Conservation (phyloP, 2,113 vertebrate genomes). For the Campylorhamphus procurvoides region DNA sequence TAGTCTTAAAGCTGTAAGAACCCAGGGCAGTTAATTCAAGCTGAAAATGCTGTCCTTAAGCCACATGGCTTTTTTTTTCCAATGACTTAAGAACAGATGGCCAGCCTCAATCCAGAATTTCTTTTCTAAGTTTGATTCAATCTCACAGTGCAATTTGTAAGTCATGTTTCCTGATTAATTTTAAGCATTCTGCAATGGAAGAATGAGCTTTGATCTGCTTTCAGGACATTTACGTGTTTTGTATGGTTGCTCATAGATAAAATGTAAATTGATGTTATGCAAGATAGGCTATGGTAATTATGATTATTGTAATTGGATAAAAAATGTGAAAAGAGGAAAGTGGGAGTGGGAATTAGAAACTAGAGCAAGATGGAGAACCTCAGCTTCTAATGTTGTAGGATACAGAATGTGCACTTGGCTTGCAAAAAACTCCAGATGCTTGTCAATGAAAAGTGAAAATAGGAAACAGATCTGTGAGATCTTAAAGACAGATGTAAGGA, state of each 20-base stretch:
- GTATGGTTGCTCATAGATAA: background rate
- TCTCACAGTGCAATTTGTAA: background rate
- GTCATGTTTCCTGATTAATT: background rate
- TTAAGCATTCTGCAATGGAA: constrained; percentile 11
- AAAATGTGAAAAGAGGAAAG: constrained; percentile 27
- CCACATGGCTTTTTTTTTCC: background rate
- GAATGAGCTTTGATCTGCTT: constrained; percentile 51
- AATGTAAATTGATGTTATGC: constrained; percentile 32
- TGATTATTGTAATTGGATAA: background rate
- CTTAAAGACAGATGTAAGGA: background rate
- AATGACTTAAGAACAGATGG: constrained; percentile 10
- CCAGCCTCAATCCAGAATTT: background rate
- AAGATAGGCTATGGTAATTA: constrained; percentile 14
- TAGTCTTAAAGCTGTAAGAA: background rate
- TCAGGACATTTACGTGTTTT: constrained; percentile 43
- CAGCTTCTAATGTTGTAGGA: background rate
- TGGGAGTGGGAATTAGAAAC: background rate
- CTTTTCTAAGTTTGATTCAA: background rate
- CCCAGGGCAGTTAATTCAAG: background rate
- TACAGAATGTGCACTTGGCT: background rate
- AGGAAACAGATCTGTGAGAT: background rate
- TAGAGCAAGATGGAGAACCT: constrained; percentile 12
- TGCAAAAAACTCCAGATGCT: constrained; percentile 11
- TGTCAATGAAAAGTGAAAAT: constrained; percentile 3
- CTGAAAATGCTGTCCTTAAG: background rate